phyloP scores from a whole-genome alignment of 2,797 vertebrate genomes.

The Microchirus variegatus region DNA sequence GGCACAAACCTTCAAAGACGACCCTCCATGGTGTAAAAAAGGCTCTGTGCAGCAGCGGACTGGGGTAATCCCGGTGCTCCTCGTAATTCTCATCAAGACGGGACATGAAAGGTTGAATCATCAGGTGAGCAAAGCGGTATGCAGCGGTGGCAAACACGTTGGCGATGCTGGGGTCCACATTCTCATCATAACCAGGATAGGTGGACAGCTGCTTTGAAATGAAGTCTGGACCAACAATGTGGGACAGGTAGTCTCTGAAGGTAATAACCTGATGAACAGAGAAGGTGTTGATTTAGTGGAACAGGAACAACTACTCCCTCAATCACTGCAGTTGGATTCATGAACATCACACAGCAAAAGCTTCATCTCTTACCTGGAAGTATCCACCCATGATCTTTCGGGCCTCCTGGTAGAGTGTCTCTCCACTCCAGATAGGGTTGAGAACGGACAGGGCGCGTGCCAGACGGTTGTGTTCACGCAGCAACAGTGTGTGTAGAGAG shows the following conservation, averaged over 20 bases:
- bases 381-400: constrained; percentile 86
- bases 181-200: constrained; percentile 80
- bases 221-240: constrained; percentile 81
- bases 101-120: constrained; percentile 82
- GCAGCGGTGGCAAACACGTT: constrained; percentile 87
- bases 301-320: background rate
- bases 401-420: constrained; percentile 87
- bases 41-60: constrained; percentile 70
- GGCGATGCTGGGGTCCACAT: constrained; percentile 82
- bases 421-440: constrained; percentile 87
- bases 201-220: constrained; percentile 62
- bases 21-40: constrained; percentile 86
- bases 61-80: constrained; percentile 55
- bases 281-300: background rate
- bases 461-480: constrained; percentile 90
- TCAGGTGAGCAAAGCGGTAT: constrained; percentile 86
- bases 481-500: constrained; percentile 82
- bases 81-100: constrained; percentile 77
- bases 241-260: constrained; percentile 85
- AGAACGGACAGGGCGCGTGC: constrained; percentile 73
- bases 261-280: constrained; percentile 65
- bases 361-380: constrained; percentile 78
- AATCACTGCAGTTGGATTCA: background rate
- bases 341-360: background rate
- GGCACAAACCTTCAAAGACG: constrained; percentile 77